Evolutionary conservation across 2,888 invertebrate genomes (phyloP), one percentile per base, ranked within the genome.

Genomic region (Phorcus lineatus): DNA sequence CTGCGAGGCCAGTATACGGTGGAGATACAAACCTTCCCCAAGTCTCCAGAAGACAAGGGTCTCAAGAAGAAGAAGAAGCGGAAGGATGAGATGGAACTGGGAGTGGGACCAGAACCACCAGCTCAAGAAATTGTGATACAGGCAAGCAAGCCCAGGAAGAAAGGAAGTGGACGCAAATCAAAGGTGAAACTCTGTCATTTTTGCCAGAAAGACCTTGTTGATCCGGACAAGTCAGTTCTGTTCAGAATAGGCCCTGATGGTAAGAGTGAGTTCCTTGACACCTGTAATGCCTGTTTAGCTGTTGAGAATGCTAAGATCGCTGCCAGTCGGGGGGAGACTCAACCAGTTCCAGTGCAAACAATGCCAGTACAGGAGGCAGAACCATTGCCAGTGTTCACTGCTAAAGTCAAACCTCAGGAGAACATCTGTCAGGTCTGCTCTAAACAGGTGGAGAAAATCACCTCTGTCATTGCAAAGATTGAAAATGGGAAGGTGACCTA

Each of bases 401-500:
- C 74, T 52, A 74, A 74, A 24, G 74, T 53, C 52, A 52, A 52
- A 52, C 19, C 24, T 53, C 74, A n/a, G 17, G 52, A 74, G n/a
- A 47, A 52, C 52, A 53, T 74, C 1, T 74, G 74, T 74, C 47
- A 52, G 19, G 24, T 74, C 6, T 74, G 74, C 53, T 47, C 52
- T 9, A 74, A 52, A 52, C 40, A 74, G 7, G 74, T 40, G 52
- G 47, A 52, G 24, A 52, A 74, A 74, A 74, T 74, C n/a, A 74
- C 53, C 3, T 74, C 47, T 53, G 74, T 74, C 3, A 74, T 74
- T 19, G 74, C 74, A 1, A 74, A 74, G 17, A 52, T 74, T 52
- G 52, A 74, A 74, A 52, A 74, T 16, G 74, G 52, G 7, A 74
- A 74, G 19, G 24, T 74, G 16, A 52, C 40, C 13, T 74, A 74